Conservation (phyloP, 2,888 invertebrate species). For the Sminthurides aquaticus region DNA sequence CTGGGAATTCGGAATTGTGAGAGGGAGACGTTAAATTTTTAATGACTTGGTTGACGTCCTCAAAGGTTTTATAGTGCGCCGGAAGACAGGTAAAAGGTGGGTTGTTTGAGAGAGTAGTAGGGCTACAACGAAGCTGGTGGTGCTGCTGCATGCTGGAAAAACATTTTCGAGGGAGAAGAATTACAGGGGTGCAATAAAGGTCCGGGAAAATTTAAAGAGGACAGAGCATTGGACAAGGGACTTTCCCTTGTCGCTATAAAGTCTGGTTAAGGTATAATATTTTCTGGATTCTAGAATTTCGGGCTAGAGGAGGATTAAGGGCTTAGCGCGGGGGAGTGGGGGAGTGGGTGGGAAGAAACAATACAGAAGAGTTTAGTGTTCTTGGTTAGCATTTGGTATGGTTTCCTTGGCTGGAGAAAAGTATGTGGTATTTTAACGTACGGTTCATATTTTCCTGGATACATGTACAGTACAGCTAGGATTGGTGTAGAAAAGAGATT, state of each 20-base stretch:
- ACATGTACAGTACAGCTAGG: too few relatives aligned
- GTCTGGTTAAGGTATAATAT: not conserved
- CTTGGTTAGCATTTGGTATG: too few relatives aligned
- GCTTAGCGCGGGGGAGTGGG: not conserved
- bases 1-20: conserved; percentile 2
- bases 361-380: too few relatives aligned
- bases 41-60: conserved; percentile 18
- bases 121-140: too few relatives aligned
- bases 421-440: not conserved
- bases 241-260: conserved; percentile 4
- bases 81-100: too few relatives aligned
- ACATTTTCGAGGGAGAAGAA: too few relatives aligned
- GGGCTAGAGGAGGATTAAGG: conserved; percentile 1
- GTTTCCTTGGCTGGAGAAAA: not conserved
- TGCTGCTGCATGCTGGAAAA: too few relatives aligned
- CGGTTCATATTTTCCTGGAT: not conserved
- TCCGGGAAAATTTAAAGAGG: not conserved
- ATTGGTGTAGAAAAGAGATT: not conserved
- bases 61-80: too few relatives aligned
- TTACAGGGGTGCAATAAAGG: not conserved
- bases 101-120: too few relatives aligned
- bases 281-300: not conserved
- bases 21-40: conserved; percentile 22
- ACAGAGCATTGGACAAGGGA: not conserved
- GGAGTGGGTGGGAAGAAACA: not conserved